phyloP scores from a whole-genome alignment of 2,797 vertebrate genomes.

The Gorsachius magnificus region DNA sequence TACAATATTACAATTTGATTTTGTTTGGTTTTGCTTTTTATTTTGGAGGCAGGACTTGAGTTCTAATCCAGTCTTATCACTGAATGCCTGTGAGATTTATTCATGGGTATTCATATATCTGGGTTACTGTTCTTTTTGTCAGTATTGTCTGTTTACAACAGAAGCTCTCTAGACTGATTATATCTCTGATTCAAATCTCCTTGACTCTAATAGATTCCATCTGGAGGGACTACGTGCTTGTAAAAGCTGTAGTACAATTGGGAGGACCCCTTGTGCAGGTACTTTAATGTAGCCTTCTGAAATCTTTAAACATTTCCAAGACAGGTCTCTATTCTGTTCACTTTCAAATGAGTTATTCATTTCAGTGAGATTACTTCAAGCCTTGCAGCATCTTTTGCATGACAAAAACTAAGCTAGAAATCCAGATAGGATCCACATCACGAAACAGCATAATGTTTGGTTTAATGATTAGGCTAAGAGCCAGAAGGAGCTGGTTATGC shows the following conservation, averaged over 20 bases:
- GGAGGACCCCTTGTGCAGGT: background rate
- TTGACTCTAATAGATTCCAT: slow-evolving; percentile 3
- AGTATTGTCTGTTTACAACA: background rate
- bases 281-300: slow-evolving; percentile 27
- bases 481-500: slow-evolving; percentile 11
- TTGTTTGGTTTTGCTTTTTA: background rate
- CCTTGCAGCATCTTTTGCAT: slow-evolving; percentile 13
- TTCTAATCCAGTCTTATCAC: background rate
- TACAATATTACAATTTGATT: background rate
- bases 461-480: slow-evolving; percentile 12
- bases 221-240: background rate
- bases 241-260: background rate
- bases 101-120: background rate
- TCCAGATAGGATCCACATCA: slow-evolving; percentile 16
- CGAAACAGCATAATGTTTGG: slow-evolving; percentile 9
- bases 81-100: background rate
- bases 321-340: slow-evolving; percentile 5
- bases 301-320: slow-evolving; percentile 9
- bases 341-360: slow-evolving; percentile 60
- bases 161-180: background rate
- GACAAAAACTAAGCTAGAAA: slow-evolving; percentile 21
- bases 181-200: background rate
- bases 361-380: slow-evolving; percentile 32
- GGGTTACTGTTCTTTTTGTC: background rate
- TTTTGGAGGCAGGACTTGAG: background rate